A percentile compares a stretch with the other conserved stretches of the same genome.
phyloP scores from a whole-genome alignment of 92 coral and sea anemone genomes.

The Anthopleura xanthogrammica region DNA sequence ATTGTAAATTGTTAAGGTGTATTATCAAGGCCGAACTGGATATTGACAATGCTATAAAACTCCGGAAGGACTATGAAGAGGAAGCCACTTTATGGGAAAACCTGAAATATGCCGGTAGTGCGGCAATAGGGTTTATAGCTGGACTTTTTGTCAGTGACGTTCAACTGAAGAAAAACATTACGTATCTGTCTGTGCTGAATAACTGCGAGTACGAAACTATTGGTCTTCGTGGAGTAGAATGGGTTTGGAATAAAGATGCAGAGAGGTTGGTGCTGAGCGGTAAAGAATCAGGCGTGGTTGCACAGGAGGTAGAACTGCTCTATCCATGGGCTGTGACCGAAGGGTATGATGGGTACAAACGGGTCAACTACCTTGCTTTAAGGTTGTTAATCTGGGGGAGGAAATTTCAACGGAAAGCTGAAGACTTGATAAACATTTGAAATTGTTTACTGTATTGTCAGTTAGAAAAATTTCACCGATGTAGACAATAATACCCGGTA shows the following conservation, averaged over 20 bases:
- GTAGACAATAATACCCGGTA: no score
- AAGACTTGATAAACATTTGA: neutral
- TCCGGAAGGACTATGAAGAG: neutral
- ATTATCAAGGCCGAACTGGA: no score
- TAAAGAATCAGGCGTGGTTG: slow-evolving; percentile 39
- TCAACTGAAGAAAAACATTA: slow-evolving; percentile 21
- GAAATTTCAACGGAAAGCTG: neutral
- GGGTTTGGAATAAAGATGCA: slow-evolving; percentile 45
- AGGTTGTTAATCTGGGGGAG: neutral
- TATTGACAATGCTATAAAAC: no score
- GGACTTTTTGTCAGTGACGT: slow-evolving; percentile 30
- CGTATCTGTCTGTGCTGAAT: slow-evolving; percentile 3
- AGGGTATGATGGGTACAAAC: slow-evolving; percentile 36
- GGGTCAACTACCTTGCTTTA: slow-evolving; percentile 24
- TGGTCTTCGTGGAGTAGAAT: slow-evolving; percentile 41
- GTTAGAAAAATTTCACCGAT: neutral
- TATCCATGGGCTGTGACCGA: slow-evolving; percentile 40
- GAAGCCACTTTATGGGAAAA: no score
- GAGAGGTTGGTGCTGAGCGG: slow-evolving; percentile 36
- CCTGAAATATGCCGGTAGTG: no score
- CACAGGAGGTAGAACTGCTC: slow-evolving; percentile 42
- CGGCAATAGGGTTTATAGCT: no score
- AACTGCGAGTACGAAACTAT: slow-evolving; percentile 30
- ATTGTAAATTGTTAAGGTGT: no score
- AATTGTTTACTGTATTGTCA: neutral